Base-by-base conservation (phyloP, 2,797 vertebrate species). In the Bryconaethiops microstoma region DNA sequence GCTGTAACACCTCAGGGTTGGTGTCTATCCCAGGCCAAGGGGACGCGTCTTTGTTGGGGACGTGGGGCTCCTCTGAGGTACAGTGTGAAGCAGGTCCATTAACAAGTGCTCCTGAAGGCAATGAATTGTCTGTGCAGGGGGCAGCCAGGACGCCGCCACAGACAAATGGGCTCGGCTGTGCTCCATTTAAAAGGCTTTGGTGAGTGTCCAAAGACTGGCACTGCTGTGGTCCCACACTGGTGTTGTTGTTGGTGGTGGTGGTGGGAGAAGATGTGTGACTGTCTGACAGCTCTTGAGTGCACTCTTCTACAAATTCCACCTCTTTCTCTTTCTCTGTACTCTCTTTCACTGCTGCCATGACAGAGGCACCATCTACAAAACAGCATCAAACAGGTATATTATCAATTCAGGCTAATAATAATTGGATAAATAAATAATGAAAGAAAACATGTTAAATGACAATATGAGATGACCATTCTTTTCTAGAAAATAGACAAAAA, bases 31-130 rank as follows among this genome's bases (percentile, higher is more conserved):
- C 87, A 94, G 90, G 88, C 96, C 94, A 90, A 88, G 93, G 93
- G 95, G 95, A 94, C 92, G 63, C 91, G 92, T 95, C 93, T 95
- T 97, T 96, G 95, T 93, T 97, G 94, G 94, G 94, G 93, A 84
- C 96, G 91, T 93, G 94, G 95, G 94, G 95, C 92, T 97, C 96
- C 90, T 95, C 92, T 94, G 95, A 93, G 94, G 93, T 91, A 93
- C 95, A 94, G 96, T 96, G 96, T 96, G 96, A 97, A 96, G 94
- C 96, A 96, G 97, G 95, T 96, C 97, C 96, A 96, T 98, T 99
- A 96, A 96, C 95, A 95, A 95, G 94, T 95, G 95, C 93, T 96
- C 93, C 96, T 94, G 94, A 94, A 94, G 96, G 94, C 91, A 96
- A 95, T 91, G 94, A 93, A 92, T 95, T 92, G 92, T 92, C 95